Evolutionary conservation across 53 echinoderm and acorn worm species (phyloP).

Genomic region (Echinarachnius parma): DNA sequence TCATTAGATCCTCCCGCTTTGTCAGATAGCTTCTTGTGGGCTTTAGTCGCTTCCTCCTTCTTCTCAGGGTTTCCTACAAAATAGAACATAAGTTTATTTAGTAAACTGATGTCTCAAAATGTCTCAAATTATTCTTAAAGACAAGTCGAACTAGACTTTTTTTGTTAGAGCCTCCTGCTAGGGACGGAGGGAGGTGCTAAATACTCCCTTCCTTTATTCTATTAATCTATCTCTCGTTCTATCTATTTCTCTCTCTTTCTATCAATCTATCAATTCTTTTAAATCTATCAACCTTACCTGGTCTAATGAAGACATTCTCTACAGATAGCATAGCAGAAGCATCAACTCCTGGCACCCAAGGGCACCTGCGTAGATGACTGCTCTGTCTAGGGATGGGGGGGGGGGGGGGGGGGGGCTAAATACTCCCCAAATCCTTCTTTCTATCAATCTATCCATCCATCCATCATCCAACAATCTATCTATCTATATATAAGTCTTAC

Average conservation of each 20-base stretch:
- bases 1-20: slow-evolving; percentile 76
- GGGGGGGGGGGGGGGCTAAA: no score
- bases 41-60: slow-evolving; percentile 72
- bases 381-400: slow-evolving; percentile 72
- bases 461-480: neutral
- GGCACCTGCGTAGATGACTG: slow-evolving; percentile 82
- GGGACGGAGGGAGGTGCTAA: neutral
- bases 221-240: neutral
- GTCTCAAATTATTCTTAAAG: no score
- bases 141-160: no score
- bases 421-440: neutral
- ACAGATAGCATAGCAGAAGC: slow-evolving; percentile 91
- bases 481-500: slow-evolving; percentile 33
- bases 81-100: neutral
- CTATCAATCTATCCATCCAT: neutral
- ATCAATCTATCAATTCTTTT: neutral
- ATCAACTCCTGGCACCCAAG: slow-evolving; percentile 70
- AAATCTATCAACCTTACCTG: slow-evolving; percentile 55
- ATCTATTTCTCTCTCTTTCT: neutral
- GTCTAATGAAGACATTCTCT: slow-evolving; percentile 86
- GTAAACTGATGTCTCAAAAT: neutral
- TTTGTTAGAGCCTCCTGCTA: slow-evolving; percentile 70
- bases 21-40: slow-evolving; percentile 61
- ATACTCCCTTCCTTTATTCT: neutral
- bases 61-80: slow-evolving; percentile 59